Evolutionary conservation across 2,113 vertebrate genomes (phyloP).

Genomic region (Pseudopipra pipra): DNA sequence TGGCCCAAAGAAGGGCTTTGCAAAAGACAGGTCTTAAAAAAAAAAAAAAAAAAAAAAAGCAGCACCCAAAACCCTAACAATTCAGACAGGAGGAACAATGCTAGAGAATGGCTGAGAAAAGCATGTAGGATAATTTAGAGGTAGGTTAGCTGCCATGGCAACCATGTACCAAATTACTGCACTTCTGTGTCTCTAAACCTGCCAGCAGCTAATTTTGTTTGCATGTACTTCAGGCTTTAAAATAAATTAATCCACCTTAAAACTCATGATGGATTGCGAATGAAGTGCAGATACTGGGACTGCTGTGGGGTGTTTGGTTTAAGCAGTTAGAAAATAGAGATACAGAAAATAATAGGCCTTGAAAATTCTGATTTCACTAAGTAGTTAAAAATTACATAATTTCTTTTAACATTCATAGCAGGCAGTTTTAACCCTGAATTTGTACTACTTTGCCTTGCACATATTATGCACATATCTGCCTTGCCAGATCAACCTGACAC

Average conservation of each 20-base stretch:
- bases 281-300: background rate
- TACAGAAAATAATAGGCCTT: background rate
- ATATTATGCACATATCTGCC: background rate
- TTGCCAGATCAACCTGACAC: background rate
- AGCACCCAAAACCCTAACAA: background rate
- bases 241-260: background rate
- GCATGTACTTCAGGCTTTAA: background rate
- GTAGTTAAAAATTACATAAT: background rate
- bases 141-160: slow-evolving; percentile 57
- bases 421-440: background rate
- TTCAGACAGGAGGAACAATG: background rate
- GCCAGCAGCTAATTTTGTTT: slow-evolving; percentile 6
- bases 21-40: background rate
- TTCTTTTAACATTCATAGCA: background rate
- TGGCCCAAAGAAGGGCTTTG: background rate
- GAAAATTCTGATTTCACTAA: background rate
- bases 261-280: background rate
- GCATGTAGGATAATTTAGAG: background rate
- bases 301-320: background rate
- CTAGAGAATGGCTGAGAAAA: background rate
- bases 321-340: background rate
- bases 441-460: background rate
- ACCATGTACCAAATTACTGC: background rate
- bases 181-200: slow-evolving; percentile 12
- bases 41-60: background rate